Base-by-base conservation (phyloP, 2,797 vertebrate species). In the Neosilurus mollespiculum region DNA sequence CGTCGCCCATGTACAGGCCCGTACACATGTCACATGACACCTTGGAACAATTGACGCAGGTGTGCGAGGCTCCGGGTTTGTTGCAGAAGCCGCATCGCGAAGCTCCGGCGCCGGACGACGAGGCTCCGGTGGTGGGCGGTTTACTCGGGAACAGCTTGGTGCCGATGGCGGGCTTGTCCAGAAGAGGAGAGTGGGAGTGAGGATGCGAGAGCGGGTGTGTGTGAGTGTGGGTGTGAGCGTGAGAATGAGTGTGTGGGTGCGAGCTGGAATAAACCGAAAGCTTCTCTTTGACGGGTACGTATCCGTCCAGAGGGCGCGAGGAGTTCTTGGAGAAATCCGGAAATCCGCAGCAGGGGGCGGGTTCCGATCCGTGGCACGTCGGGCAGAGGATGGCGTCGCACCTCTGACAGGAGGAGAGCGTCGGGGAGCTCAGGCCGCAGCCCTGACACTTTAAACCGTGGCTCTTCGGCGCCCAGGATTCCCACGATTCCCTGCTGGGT, bases 41-140 rank as follows among this genome's bases (percentile, higher is more conserved):
- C 90, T 99, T 99, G 2, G 98, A 99, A 93, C 98, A 99, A 91
- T 97, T 96, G n/a, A 98, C 95, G 88, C 98, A 99, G 72, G 98
- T 99, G 93, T 98, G 95, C 9, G 96, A 90, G 9, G 98, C 97
- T 10, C 96, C 96, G 0, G 95, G 91, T 80, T 97, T 97, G 93
- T 99, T 98, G 92, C 98, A 99, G 90, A 99, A 99, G 87, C 98
- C 96, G 0, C 98, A 99, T 86, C 98, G 96, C 0, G 88, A 90
- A 12, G 78, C 84, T 1, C 73, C 75, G 7, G 64, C 18, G 18
- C 64, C 70, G 24, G 58, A 82, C 87, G 61, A 90, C 89, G 49
- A 24, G 70, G 34, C 70, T 11, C 53, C 80, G n/a, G 54, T 34
- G 10, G 54, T 91, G 78, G 92, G 87, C 0, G 94, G 90, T 87